Conservation (phyloP, 2,113 vertebrate genomes). For the Petroica traversi region DNA sequence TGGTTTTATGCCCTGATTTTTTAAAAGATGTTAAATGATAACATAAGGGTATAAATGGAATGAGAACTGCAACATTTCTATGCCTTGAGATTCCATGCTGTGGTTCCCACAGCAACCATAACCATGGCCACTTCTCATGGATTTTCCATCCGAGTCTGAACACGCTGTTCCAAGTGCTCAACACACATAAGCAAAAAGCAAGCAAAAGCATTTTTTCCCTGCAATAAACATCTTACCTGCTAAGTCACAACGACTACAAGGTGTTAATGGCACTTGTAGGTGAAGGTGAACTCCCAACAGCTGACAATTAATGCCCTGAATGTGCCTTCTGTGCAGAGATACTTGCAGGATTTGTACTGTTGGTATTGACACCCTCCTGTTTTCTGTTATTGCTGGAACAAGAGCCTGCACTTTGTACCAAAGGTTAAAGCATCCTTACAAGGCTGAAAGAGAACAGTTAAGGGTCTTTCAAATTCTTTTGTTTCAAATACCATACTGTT, state of each 20-base stretch:
- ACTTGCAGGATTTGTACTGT: background rate
- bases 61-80: background rate
- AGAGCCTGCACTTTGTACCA: background rate
- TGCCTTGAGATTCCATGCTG: background rate
- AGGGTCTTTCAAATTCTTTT: background rate
- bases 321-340: background rate
- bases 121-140: background rate
- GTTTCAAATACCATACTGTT: background rate
- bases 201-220: background rate
- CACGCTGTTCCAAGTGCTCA: background rate
- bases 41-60: background rate
- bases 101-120: constrained; percentile 49
- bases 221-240: background rate
- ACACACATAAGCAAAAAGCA: background rate
- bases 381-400: background rate
- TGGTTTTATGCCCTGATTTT: background rate
- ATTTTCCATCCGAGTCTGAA: background rate
- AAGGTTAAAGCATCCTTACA: background rate
- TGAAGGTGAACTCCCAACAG: background rate
- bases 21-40: background rate
- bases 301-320: background rate
- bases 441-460: background rate
- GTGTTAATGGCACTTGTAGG: background rate
- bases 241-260: background rate
- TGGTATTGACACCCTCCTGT: background rate